Percentiles rank a stretch among this genome's conserved stretches.
phyloP scores from a whole-genome alignment of 2,113 vertebrate species.

The Misgurnus anguillicaudatus region DNA sequence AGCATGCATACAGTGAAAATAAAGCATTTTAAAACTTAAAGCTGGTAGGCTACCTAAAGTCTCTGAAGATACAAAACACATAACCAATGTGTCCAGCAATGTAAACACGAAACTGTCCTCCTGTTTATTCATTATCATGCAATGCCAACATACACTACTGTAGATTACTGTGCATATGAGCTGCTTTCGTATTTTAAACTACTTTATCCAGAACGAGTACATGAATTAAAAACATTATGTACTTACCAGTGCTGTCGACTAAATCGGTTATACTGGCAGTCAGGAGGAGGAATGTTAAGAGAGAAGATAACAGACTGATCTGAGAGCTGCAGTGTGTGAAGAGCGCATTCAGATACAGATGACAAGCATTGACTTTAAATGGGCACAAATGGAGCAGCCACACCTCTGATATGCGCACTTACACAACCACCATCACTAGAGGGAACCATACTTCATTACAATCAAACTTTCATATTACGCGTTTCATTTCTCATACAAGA shows the following conservation, averaged over 20 bases:
- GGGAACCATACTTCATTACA: constrained; percentile 48
- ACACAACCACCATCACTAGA: constrained; percentile 51
- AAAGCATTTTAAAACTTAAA: too few relatives aligned
- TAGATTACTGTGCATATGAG: too few relatives aligned
- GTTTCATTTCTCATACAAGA: neutral
- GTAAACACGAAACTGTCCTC: too few relatives aligned
- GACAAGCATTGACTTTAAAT: constrained; percentile 73
- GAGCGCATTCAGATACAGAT: constrained; percentile 68
- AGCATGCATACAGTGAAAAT: too few relatives aligned
- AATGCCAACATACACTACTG: too few relatives aligned
- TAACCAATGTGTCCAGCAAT: too few relatives aligned
- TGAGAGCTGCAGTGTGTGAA: constrained; percentile 61
- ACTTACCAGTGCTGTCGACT: constrained; percentile 60
- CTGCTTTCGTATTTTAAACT: too few relatives aligned
- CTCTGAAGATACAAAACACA: too few relatives aligned
- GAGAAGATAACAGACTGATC: constrained; percentile 19
- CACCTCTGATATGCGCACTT: constrained; percentile 26
- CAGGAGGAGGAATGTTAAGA: neutral
- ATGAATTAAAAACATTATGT: neutral
- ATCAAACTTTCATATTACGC: neutral
- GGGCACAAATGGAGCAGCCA: constrained; percentile 62
- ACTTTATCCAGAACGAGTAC: neutral
- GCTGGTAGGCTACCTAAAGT: too few relatives aligned
- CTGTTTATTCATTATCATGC: too few relatives aligned
- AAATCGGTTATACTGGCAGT: neutral